Conservation (phyloP, 2,888 invertebrate species). For the Leptopilina syphax region DNA sequence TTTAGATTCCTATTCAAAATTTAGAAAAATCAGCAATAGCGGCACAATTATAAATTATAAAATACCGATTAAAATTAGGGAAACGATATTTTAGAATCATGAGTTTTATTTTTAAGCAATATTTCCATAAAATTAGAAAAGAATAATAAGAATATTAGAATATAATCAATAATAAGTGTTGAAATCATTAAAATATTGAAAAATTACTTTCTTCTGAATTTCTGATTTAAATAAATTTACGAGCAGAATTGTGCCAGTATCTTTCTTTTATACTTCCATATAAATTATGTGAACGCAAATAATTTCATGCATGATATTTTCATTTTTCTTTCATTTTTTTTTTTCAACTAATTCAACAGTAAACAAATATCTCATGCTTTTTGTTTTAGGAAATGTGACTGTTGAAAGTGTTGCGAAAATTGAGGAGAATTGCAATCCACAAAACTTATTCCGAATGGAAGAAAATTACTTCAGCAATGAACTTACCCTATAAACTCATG, state of each 20-base stretch:
- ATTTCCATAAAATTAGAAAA: too few relatives aligned
- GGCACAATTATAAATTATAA: too few relatives aligned
- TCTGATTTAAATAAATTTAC: not conserved
- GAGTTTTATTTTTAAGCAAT: too few relatives aligned
- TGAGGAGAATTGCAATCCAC: constrained; percentile 15
- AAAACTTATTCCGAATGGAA: not conserved
- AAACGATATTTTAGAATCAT: too few relatives aligned
- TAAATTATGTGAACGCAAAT: not conserved
- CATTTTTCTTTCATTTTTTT: too few relatives aligned
- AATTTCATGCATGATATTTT: constrained; percentile 1
- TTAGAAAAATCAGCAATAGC: too few relatives aligned
- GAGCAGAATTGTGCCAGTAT: not conserved
- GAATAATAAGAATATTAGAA: too few relatives aligned
- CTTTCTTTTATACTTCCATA: not conserved
- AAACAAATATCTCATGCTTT: constrained; percentile 2
- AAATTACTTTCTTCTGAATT: too few relatives aligned
- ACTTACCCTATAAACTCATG: constrained; percentile 74
- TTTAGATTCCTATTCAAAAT: too few relatives aligned
- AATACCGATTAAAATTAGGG: too few relatives aligned
- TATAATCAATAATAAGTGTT: too few relatives aligned
- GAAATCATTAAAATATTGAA: too few relatives aligned
- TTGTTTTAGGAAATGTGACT: not conserved
- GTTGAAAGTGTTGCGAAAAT: not conserved
- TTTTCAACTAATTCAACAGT: not conserved
- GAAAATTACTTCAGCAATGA: constrained; percentile 16